These are phyloP conservation scores for Formica selysi DNA, from an alignment of 1,140 invertebrate genomes.

Conservation along the genomic window DNA sequence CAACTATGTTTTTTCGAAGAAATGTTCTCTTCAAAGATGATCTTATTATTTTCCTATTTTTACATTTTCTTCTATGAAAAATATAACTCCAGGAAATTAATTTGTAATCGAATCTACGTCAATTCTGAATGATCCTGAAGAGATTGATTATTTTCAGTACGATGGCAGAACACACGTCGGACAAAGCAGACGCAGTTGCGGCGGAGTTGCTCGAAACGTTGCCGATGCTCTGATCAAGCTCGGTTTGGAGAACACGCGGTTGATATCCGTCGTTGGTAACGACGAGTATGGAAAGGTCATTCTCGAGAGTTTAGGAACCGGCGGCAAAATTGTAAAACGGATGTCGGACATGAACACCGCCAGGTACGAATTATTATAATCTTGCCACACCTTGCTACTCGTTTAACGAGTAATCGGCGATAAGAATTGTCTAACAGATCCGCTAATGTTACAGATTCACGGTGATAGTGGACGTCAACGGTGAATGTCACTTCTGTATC, in stretches of 20 bases:
- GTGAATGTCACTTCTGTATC: constrained; percentile 92
- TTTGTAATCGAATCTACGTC: not conserved
- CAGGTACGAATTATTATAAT: constrained; percentile 76
- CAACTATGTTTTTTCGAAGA: not conserved
- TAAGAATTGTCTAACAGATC: not conserved
- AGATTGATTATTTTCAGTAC: constrained; percentile 86
- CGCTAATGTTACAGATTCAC: constrained; percentile 88
- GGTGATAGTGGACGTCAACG: constrained; percentile 90
- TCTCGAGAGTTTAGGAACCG: constrained; percentile 85
- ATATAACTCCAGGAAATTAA: too few species aligned
- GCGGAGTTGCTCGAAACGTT: constrained; percentile 97
- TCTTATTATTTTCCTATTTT: not conserved
- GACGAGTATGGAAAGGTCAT: constrained; percentile 87
- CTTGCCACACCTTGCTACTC: not conserved
- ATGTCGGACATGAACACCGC: constrained; percentile 81
- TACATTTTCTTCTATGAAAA: not conserved
- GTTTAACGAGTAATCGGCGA: not conserved
- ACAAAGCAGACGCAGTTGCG: constrained; percentile 89
- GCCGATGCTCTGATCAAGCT: constrained; percentile 93
- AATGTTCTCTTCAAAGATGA: not conserved
- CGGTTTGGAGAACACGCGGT: constrained; percentile 87
- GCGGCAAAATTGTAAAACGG: constrained; percentile 78
- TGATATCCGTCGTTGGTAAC: constrained; percentile 94
- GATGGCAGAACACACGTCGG: constrained; percentile 93
- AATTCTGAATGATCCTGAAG: not conserved